Conservation (phyloP, 2,113 vertebrate genomes). For the Erythrolamprus reginae region DNA sequence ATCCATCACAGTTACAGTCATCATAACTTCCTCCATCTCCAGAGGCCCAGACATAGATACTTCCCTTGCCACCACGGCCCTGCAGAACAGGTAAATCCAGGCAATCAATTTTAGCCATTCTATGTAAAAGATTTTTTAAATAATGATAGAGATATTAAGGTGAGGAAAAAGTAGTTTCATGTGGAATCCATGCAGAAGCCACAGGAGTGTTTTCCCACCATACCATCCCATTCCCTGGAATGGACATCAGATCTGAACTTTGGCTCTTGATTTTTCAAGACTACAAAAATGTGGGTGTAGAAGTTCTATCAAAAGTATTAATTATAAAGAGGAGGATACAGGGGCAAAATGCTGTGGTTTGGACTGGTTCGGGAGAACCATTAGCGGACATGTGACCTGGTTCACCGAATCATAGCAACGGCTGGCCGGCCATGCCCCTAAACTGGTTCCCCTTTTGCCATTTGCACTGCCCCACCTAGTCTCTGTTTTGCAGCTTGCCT, state of each 20-base stretch:
- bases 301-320: not conserved
- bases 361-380: no score
- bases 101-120: constrained; percentile 15
- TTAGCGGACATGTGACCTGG: no score
- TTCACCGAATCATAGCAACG: no score
- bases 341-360: no score
- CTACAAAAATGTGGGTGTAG: not conserved
- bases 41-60: constrained; percentile 98
- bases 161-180: not conserved
- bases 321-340: not conserved
- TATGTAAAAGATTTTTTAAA: not conserved
- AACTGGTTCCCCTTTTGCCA: no score
- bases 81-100: constrained; percentile 38
- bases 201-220: not conserved
- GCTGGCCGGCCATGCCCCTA: no score
- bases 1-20: constrained; percentile 97
- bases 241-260: not conserved
- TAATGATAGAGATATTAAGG: not conserved
- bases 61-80: constrained; percentile 94
- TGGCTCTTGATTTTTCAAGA: not conserved
- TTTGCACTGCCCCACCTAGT: no score
- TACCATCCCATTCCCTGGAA: not conserved
- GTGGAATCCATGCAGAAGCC: not conserved
- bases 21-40: constrained; percentile 97
- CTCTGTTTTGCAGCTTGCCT: no score